phyloP scores from a whole-genome alignment of 2,113 vertebrate genomes.

The Donacobius atricapilla region DNA sequence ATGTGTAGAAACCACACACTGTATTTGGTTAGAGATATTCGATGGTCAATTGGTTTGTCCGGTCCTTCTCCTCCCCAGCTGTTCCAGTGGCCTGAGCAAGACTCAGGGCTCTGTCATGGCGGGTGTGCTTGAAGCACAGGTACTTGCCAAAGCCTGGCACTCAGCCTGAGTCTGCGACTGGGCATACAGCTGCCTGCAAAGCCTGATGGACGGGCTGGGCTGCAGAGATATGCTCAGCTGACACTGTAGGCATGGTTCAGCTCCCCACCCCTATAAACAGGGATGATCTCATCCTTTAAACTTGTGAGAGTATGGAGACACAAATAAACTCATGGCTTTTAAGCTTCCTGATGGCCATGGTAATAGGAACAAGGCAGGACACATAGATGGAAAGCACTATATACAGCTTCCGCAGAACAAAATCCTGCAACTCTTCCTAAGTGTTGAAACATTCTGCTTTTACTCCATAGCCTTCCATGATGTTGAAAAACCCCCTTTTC shows the following conservation, averaged over 20 bases:
- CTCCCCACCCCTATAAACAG: neutral
- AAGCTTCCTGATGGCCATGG: neutral
- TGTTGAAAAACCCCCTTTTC: neutral
- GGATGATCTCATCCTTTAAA: neutral
- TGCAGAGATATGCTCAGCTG: neutral
- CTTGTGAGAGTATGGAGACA: neutral
- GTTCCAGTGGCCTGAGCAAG: neutral
- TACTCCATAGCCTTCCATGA: neutral
- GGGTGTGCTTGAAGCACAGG: neutral
- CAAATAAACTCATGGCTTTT: neutral
- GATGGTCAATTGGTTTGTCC: neutral
- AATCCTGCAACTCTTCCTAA: neutral
- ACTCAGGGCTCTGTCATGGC: neutral
- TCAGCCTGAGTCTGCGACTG: neutral
- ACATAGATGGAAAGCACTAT: neutral
- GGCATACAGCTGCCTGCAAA: neutral
- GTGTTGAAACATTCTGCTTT: neutral
- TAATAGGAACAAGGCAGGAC: neutral
- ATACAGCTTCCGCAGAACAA: neutral
- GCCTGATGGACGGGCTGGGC: neutral
- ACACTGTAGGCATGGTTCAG: neutral
- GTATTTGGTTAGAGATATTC: neutral
- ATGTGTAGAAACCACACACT: neutral
- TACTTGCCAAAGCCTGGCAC: neutral
- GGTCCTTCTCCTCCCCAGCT: neutral